phyloP scores from a whole-genome alignment of 2,888 invertebrate genomes.

The Octonoba sinensis region DNA sequence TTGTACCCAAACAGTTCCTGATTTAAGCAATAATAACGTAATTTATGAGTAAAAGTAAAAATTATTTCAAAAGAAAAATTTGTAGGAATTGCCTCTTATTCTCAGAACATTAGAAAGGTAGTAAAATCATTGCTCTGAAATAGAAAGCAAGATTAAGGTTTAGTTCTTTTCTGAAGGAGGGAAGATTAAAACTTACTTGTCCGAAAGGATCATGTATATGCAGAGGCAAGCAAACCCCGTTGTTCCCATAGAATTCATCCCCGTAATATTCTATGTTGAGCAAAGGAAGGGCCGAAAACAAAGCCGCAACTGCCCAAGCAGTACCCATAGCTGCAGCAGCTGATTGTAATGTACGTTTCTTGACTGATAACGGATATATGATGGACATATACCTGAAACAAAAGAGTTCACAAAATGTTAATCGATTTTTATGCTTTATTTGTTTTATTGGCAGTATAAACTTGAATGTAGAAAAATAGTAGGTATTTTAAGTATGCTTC shows the following conservation, averaged over 20 bases:
- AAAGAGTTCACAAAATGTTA: not conserved
- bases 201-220: slow-evolving; percentile 77
- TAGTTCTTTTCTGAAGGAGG: too few relatives aligned
- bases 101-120: too few relatives aligned
- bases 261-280: slow-evolving; percentile 74
- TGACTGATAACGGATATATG: slow-evolving; percentile 74
- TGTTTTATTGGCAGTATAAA: not conserved
- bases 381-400: slow-evolving; percentile 74
- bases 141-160: too few relatives aligned
- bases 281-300: slow-evolving; percentile 74
- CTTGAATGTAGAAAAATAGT: not conserved
- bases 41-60: too few relatives aligned
- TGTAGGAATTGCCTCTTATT: too few relatives aligned
- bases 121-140: too few relatives aligned
- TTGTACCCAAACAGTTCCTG: too few relatives aligned
- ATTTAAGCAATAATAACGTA: too few relatives aligned
- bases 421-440: too few relatives aligned
- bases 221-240: slow-evolving; percentile 76
- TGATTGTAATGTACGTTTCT: slow-evolving; percentile 72
- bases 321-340: slow-evolving; percentile 73
- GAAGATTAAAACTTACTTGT: slow-evolving; percentile 3
- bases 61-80: too few relatives aligned
- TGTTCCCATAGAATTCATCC: slow-evolving; percentile 76
- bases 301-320: slow-evolving; percentile 74
- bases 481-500: too few relatives aligned